Evolutionary conservation across 2,113 vertebrate species (phyloP), one percentile per base, ranked within the genome.

Genomic region (Ibidorhyncha struthersii): DNA sequence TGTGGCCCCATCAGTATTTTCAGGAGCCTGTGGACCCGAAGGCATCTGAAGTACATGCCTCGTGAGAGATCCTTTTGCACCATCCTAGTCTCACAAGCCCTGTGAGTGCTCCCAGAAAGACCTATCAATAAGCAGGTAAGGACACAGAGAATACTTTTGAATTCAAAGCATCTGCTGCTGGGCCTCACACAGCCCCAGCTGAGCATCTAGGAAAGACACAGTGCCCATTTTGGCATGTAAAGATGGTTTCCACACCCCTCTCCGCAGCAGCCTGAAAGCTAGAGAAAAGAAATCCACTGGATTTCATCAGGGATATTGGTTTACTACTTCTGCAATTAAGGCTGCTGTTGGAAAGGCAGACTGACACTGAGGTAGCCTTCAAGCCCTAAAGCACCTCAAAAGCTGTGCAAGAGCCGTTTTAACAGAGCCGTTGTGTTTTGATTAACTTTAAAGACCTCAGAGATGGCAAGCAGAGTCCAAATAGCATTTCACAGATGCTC

Each of bases 11-110:
- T 52, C 8, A 23, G 2, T 38, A 21, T 49, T 86, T 62, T 36
- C 25, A 27, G 73, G 22, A 93, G 43, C 19, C 69, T 47, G 6
- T 13, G 34, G 36, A 80, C 8, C 58, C 73, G 58, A 63, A 70
- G 55, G 23, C 20, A 78, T 15, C 63, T 1, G 1, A 83, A 73
- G 9, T 27, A 5, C n/a, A 30, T 0, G 2, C 20, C n/a, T 41
- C 4, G 1, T 17, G 20, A 92, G 38, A 63, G 62, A 77, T 63
- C 66, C 26, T 71, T 66, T 52, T 27, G 76, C 40, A 65, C 34
- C 7, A 0, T 11, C 16, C 16, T 27, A 32, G 10, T 53, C 67
- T 77, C 34, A 65, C 29, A 77, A 78, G 49, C 18, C 26, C 21
- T 32, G 36, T 26, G 10, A 26, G 32, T 19, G 29, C 45, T 83